Conservation (phyloP, 2,797 vertebrate genomes). For the Momotus momota region DNA sequence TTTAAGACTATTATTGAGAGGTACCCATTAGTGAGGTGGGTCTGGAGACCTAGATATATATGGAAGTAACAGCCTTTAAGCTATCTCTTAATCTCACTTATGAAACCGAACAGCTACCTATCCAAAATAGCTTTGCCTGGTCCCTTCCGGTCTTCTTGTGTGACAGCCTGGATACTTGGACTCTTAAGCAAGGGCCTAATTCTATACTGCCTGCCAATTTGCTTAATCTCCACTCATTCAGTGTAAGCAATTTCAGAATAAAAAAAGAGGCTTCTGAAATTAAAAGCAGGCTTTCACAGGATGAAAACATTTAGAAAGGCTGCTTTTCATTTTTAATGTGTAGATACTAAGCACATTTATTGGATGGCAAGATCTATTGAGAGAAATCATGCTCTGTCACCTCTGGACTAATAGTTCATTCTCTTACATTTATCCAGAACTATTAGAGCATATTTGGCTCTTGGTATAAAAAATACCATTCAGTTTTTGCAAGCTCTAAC, state of each 20-base stretch:
- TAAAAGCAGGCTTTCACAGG: background rate
- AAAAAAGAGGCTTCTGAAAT: background rate
- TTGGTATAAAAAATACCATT: background rate
- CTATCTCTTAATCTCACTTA: background rate
- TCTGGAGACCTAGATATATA: background rate
- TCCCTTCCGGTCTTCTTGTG: background rate
- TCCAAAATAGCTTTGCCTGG: background rate
- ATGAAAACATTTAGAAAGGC: background rate
- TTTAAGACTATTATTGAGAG: background rate
- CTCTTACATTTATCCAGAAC: background rate
- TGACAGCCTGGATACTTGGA: background rate
- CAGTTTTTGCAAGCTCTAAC: background rate
- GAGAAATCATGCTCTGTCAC: background rate
- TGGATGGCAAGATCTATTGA: background rate
- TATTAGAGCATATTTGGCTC: background rate
- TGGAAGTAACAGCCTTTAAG: background rate
- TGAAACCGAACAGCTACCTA: background rate
- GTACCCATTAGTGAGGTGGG: background rate
- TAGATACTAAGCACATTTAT: background rate
- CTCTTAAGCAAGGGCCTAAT: background rate
- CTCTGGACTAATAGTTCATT: background rate
- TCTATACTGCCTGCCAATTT: background rate
- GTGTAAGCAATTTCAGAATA: background rate
- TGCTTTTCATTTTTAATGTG: background rate
- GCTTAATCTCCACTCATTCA: background rate